These are phyloP conservation scores for Hedychridium roseum DNA, from an alignment of 2,888 invertebrate genomes.

Conservation along the genomic window DNA sequence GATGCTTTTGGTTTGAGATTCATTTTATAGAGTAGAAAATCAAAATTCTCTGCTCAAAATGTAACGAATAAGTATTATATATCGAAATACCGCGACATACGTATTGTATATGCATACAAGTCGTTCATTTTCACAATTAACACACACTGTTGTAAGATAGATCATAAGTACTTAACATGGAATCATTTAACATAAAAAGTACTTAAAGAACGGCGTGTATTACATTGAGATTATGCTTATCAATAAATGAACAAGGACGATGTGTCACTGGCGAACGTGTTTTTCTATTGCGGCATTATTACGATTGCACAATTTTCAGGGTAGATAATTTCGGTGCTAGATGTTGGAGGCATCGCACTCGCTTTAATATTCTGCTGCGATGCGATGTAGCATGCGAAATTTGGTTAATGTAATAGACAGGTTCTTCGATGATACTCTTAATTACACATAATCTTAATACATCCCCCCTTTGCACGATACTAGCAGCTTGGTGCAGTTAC, in stretches of 20 bases:
- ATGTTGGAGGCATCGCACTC: constrained; percentile 6
- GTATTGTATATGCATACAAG: constrained; percentile 19
- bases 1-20: constrained; percentile 24
- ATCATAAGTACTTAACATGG: constrained; percentile 53
- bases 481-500: no score
- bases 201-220: constrained; percentile 33
- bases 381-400: constrained; percentile 25
- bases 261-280: constrained; percentile 21
- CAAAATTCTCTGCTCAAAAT: constrained; percentile 33
- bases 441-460: no score
- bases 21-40: constrained; percentile 26
- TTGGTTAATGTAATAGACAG: no score
- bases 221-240: constrained; percentile 25
- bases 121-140: constrained; percentile 42
- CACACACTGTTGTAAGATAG: constrained; percentile 49
- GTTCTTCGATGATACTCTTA: no score
- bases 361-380: constrained; percentile 18
- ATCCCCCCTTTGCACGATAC: no score
- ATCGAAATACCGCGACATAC: constrained; percentile 22
- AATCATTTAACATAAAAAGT: no score
- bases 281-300: constrained; percentile 23
- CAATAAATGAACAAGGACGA: constrained; percentile 33
- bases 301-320: constrained; percentile 11
- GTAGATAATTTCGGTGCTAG: constrained; percentile 4
- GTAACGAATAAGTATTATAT: constrained; percentile 31